Evolutionary conservation across 1,140 invertebrate species (phyloP).

Genomic region (Arctopsyche grandis): DNA sequence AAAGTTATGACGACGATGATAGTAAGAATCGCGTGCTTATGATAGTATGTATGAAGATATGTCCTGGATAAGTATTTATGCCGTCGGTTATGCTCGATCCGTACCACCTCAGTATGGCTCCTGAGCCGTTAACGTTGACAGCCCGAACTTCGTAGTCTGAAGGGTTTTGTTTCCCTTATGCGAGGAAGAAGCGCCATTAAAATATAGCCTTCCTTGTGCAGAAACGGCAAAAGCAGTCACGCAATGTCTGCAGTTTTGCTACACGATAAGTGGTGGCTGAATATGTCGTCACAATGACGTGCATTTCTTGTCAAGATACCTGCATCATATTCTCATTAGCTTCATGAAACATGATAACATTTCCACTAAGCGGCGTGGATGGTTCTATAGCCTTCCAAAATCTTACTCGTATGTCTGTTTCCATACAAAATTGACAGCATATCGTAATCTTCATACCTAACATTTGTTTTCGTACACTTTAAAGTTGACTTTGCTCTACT

Average conservation of each 20-base stretch:
- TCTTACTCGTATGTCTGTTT: no score
- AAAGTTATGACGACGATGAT: no score
- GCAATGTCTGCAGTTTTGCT: background rate
- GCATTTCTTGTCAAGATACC: no score
- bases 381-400: no score
- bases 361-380: no score
- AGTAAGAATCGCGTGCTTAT: background rate
- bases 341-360: background rate
- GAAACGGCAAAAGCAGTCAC: background rate
- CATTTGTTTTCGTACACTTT: no score
- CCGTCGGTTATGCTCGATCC: background rate
- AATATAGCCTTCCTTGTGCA: background rate
- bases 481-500: no score
- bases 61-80: constrained; percentile 7
- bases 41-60: background rate
- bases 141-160: background rate
- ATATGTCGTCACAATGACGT: no score
- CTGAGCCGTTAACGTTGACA: constrained; percentile 27
- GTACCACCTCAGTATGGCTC: constrained; percentile 31
- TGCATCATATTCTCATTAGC: no score
- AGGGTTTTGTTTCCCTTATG: constrained; percentile 21
- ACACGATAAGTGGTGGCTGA: no score
- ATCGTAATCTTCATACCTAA: no score
- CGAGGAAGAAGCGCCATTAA: constrained; percentile 2
- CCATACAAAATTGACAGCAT: no score